Evolutionary conservation across 2,113 vertebrate genomes (phyloP).

Genomic region (Neodontobutis hainanensis): DNA sequence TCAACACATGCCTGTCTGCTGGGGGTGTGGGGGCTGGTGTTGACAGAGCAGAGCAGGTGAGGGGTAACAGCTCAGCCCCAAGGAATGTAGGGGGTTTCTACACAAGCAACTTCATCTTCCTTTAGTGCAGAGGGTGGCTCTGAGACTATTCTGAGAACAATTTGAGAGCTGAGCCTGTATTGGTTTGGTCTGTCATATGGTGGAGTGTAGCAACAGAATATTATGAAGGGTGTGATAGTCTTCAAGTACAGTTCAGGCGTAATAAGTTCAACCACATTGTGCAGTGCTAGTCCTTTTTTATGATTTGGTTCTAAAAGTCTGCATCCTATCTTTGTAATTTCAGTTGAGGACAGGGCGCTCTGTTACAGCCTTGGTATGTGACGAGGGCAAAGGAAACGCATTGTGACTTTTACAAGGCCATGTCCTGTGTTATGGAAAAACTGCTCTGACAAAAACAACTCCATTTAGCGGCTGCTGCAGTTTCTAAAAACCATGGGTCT

Average conservation of each 20-base stretch:
- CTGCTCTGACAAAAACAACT: constrained; percentile 16
- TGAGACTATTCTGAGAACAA: constrained; percentile 25
- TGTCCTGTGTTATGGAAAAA: constrained; percentile 15
- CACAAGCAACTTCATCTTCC: constrained; percentile 57
- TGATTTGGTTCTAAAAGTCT: too few species aligned
- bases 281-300: too few species aligned
- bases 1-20: constrained; percentile 31
- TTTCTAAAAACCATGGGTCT: constrained; percentile 12
- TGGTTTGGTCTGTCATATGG: constrained; percentile 32
- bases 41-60: constrained; percentile 72
- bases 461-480: background rate
- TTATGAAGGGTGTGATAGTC: background rate
- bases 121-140: constrained; percentile 18
- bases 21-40: constrained; percentile 5
- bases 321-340: background rate
- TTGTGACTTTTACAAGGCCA: constrained; percentile 36
- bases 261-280: too few species aligned
- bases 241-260: too few species aligned
- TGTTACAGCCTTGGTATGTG: constrained; percentile 14
- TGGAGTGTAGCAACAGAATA: background rate
- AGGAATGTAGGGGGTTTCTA: constrained; percentile 50
- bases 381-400: constrained; percentile 10
- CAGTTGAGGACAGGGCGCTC: background rate
- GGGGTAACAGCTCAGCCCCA: constrained; percentile 1
- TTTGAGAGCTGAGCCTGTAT: constrained; percentile 21